Evolutionary conservation across 2,888 invertebrate genomes (phyloP), one percentile per base, ranked within the genome.

Genomic region (Nemapogon koenigi): DNA sequence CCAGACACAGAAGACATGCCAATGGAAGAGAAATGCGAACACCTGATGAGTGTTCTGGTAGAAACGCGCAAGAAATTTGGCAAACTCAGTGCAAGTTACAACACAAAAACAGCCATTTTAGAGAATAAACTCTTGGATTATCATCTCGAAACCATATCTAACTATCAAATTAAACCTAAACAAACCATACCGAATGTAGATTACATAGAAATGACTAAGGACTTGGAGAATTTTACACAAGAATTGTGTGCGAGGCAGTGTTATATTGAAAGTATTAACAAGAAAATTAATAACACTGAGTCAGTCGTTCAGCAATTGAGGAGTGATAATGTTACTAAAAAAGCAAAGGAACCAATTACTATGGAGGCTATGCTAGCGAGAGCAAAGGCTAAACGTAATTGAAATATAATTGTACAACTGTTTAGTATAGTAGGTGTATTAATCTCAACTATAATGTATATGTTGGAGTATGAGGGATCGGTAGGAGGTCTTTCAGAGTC

Each of bases 61-160:
- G 81, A 62, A 57, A 62, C 59, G 40, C 80, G 78, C 51, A 85
- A 65, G 51, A 48, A 55, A 4, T 70, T 64, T 35, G 66, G 75
- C 0, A 69, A 65, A 46, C 61, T 62, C 51, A 72, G 70, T 16
- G 44, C 60, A 0, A 67, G 71, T 0, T 76, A 75, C 19, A 58
- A 69, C 14, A 54, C 62, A 10, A 78, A 75, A 48, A 50, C 53
- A 0, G 51, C 60, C 0, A 11, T 64, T 0, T 49, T 72, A 40
- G 70, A 72, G 28, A 66, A 69, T 26, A 67, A 71, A 53, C 43
- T 72, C 26, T 41, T 75, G 1, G 63, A 72, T 42, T 50, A 67
- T 6, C 59, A 65, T 41, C 51, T 75, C 0, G 62, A 68, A 35
- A 61, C 59, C 0, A 59, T 64, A 1, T 47, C 64, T 0, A 68